Base-by-base conservation (phyloP, 2,113 vertebrate genomes). In the Urocynchramus pylzowi region DNA sequence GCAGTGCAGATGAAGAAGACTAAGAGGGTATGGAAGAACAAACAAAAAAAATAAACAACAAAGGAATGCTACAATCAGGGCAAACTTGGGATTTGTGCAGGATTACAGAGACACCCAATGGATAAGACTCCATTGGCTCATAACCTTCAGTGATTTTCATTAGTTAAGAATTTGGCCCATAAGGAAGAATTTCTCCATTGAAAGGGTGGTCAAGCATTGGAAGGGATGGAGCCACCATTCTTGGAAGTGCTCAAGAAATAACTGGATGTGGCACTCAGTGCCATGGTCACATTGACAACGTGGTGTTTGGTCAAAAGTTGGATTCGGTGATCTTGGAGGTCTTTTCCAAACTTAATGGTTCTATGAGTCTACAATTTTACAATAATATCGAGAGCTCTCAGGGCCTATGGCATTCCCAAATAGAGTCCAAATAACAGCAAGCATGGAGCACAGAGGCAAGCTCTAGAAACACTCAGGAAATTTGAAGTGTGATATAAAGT, bases 401-500 rank as follows among this genome's bases (percentile, higher is more conserved):
- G 1, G 33, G 47, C 35, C 82, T 54, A 1, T 19, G 75, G 35
- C 15, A 35, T 63, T 92, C 53, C 78, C 60, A 77, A 79, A 45
- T 7, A 14, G 47, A 84, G 20, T 64, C 56, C 84, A 83, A 85
- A 18, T 63, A 77, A 67, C 10, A 91, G 39, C 4, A n/a, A 90
- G 71, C 71, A 74, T 31, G 53, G 45, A 59, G 39, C 41, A 67
- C 27, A 70, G 35, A 88, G 39, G 24, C 19, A 86, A 86, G 71
- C 24, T 60, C 49, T 53, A 80, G 63, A 76, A 95, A 93, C 59
- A 92, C 68, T 30, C 31, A 70, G 75, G 75, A 93, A 85, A 91
- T 77, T 67, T 70, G 85, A 96, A 95, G 87, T 81, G 93, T 86
- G 68, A 88, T 83, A 88, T 93, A 90, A 86, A 91, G 91, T 93